These are phyloP conservation scores for Archips xylosteana DNA, from an alignment of 2,888 invertebrate genomes.

Conservation along the genomic window DNA sequence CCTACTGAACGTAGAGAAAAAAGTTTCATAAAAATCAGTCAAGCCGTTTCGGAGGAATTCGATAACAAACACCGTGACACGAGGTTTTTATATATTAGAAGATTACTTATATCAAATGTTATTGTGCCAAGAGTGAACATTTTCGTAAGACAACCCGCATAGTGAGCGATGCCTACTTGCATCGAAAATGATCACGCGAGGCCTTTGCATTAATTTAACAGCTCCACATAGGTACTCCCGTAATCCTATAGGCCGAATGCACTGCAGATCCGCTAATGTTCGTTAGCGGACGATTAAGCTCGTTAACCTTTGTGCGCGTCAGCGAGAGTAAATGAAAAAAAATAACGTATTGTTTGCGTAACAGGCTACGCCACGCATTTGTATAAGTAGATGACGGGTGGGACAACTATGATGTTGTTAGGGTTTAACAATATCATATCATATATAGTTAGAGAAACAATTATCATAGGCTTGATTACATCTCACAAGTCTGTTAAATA, in stretches of 20 bases:
- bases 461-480: not conserved
- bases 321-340: conserved; percentile 13
- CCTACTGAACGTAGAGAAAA: too few relatives aligned
- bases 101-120: not conserved
- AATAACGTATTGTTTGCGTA: not conserved
- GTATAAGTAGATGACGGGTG: too few relatives aligned
- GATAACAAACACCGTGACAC: too few relatives aligned
- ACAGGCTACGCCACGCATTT: not conserved
- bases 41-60: too few relatives aligned
- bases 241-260: conserved; percentile 26
- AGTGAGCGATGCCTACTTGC: too few relatives aligned
- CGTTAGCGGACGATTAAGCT: conserved; percentile 52
- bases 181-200: not conserved
- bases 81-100: too few relatives aligned
- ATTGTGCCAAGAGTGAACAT: not conserved
- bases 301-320: conserved; percentile 46
- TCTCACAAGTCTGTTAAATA: not conserved
- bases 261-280: conserved; percentile 35
- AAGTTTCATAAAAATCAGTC: too few relatives aligned
- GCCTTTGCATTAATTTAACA: not conserved
- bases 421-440: too few relatives aligned
- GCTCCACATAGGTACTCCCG: not conserved
- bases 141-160: too few relatives aligned
- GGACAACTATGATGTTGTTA: too few relatives aligned
- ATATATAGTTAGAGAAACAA: not conserved